These are phyloP conservation scores for Eupeodes corollae DNA, from an alignment of 1,140 invertebrate species.

Conservation along the genomic window DNA sequence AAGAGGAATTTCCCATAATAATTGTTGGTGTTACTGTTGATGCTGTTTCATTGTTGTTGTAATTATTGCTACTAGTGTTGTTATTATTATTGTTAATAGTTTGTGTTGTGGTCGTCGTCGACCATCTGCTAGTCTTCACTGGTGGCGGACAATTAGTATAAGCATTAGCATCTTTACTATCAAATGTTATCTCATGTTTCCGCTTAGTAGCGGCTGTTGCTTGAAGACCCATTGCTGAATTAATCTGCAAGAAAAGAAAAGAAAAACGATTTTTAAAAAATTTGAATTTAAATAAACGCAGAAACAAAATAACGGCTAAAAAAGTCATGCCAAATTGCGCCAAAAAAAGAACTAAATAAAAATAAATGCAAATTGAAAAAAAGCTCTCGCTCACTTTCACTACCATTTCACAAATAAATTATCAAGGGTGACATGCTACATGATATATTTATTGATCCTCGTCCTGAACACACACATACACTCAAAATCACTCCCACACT, in stretches of 20 bases:
- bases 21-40: conserved; percentile 7
- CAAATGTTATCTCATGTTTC: conserved; percentile 44
- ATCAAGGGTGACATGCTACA: too few relatives aligned
- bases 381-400: too few relatives aligned
- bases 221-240: conserved; percentile 67
- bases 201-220: conserved; percentile 56
- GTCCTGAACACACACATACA: too few relatives aligned
- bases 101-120: conserved; percentile 17
- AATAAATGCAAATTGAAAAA: too few relatives aligned
- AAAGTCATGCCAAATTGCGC: too few relatives aligned
- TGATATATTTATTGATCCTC: too few relatives aligned
- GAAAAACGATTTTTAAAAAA: conserved; percentile 8
- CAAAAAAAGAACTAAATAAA: too few relatives aligned
- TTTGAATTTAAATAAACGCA: not conserved
- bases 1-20: not conserved
- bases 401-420: too few relatives aligned
- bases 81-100: conserved; percentile 2
- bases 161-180: conserved; percentile 31
- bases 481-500: too few relatives aligned
- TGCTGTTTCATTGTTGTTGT: conserved; percentile 8
- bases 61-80: conserved; percentile 17
- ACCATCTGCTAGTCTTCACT: conserved; percentile 41
- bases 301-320: too few relatives aligned
- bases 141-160: conserved; percentile 35
- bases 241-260: conserved; percentile 46